Conservation (phyloP, 2,888 invertebrate genomes). For the Nephrotoma guestfalica region DNA sequence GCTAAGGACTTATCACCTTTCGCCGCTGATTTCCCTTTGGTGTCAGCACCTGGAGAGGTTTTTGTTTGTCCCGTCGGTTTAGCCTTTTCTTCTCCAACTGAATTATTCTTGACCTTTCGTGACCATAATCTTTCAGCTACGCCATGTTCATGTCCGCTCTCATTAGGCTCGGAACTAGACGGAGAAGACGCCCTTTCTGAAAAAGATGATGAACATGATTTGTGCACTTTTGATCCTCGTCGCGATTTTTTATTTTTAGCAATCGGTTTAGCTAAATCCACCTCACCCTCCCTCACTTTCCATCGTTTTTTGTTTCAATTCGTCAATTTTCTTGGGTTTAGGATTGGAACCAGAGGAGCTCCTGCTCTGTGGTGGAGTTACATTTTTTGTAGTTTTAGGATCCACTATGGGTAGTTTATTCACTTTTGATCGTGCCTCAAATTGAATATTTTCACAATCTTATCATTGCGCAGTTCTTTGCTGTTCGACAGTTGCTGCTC, state of each 20-base stretch:
- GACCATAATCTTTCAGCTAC: neutral
- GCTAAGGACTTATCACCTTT: neutral
- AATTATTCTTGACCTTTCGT: neutral
- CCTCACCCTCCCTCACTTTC: slow-evolving; percentile 9
- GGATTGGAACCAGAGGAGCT: slow-evolving; percentile 2
- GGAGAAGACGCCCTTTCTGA: neutral
- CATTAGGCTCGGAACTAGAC: neutral
- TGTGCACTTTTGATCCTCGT: neutral
- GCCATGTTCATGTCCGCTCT: neutral
- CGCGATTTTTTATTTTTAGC: neutral
- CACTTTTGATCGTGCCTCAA: neutral
- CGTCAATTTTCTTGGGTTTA: slow-evolving; percentile 10
- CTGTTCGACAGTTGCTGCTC: slow-evolving; percentile 29
- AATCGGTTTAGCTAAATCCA: slow-evolving; percentile 1
- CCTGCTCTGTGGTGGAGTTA: neutral
- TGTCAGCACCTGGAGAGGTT: neutral
- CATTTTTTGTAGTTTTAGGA: neutral
- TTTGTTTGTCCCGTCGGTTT: neutral
- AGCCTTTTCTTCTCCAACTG: neutral
- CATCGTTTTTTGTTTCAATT: slow-evolving; percentile 13
- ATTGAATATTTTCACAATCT: slow-evolving; percentile 23
- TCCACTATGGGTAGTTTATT: neutral
- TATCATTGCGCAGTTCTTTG: slow-evolving; percentile 28
- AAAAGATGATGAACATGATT: slow-evolving; percentile 1
- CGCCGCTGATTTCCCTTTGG: neutral